Evolutionary conservation across 2,888 invertebrate species (phyloP).

Genomic region (Druceiella hillmani): DNA sequence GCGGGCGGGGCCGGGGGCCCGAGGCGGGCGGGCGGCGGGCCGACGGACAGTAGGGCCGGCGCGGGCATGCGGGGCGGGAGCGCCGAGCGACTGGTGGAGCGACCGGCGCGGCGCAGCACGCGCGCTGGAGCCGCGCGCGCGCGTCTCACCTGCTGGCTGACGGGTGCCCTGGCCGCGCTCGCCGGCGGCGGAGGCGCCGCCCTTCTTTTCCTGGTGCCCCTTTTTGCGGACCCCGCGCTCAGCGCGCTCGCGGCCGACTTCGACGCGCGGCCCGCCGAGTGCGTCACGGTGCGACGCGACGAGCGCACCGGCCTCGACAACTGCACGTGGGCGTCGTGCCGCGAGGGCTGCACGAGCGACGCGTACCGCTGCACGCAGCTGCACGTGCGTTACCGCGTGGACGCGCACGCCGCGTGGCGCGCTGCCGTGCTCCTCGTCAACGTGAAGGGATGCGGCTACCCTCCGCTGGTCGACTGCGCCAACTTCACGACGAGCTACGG

Average conservation of each 20-base stretch:
- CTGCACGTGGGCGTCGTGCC: slow-evolving; percentile 75
- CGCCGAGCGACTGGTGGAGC: slow-evolving; percentile 43
- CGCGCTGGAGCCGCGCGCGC: slow-evolving; percentile 42
- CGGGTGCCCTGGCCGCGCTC: slow-evolving; percentile 41
- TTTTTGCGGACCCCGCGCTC: slow-evolving; percentile 48
- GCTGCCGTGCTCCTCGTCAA: slow-evolving; percentile 68
- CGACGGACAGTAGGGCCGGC: too few species aligned
- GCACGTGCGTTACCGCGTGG: slow-evolving; percentile 55
- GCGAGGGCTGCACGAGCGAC: slow-evolving; percentile 78
- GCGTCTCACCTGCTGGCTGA: slow-evolving; percentile 42
- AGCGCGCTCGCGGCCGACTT: slow-evolving; percentile 69
- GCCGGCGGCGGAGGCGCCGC: slow-evolving; percentile 46
- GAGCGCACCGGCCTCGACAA: slow-evolving; percentile 69
- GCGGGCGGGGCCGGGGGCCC: too few species aligned
- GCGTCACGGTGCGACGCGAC: slow-evolving; percentile 65
- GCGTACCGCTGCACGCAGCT: slow-evolving; percentile 64
- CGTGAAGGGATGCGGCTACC: slow-evolving; percentile 81
- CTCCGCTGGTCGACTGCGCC: slow-evolving; percentile 69
- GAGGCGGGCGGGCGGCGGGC: too few species aligned
- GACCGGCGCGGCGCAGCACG: slow-evolving; percentile 33
- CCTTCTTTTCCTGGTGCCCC: slow-evolving; percentile 44
- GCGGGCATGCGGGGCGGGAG: slow-evolving; percentile 49
- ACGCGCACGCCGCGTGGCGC: slow-evolving; percentile 42
- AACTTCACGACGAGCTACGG: slow-evolving; percentile 70
- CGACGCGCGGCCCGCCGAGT: slow-evolving; percentile 65